These are phyloP conservation scores for Leptinotarsa defecta DNA, from an alignment of 1,140 invertebrate species.

Conservation along the genomic window DNA sequence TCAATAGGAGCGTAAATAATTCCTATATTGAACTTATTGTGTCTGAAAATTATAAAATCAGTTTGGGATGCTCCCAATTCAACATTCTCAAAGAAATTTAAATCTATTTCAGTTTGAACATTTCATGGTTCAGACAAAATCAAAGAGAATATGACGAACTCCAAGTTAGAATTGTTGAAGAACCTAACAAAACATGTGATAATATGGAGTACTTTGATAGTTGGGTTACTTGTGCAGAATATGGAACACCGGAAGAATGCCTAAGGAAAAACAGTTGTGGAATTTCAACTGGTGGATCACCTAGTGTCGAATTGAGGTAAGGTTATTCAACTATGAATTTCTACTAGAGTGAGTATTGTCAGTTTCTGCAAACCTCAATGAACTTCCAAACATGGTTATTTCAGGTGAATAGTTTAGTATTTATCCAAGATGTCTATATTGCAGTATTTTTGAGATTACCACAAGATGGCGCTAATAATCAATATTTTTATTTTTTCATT, in stretches of 20 bases:
- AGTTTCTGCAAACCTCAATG: too few relatives aligned
- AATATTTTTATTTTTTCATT: too few relatives aligned
- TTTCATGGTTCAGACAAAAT: slow-evolving; percentile 60
- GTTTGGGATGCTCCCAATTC: too few relatives aligned
- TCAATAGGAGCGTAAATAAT: too few relatives aligned
- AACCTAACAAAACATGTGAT: slow-evolving; percentile 50
- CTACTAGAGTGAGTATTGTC: neutral
- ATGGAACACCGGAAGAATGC: slow-evolving; percentile 58
- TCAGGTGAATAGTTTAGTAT: too few relatives aligned
- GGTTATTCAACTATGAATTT: slow-evolving; percentile 11
- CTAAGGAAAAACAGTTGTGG: slow-evolving; percentile 59
- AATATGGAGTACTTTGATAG: slow-evolving; percentile 47
- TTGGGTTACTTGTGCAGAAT: slow-evolving; percentile 59
- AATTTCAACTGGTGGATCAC: slow-evolving; percentile 58
- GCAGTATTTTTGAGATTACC: too few relatives aligned
- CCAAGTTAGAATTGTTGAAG: slow-evolving; percentile 56
- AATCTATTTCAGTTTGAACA: slow-evolving; percentile 53
- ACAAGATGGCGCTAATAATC: too few relatives aligned
- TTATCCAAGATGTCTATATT: too few relatives aligned
- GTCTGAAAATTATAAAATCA: too few relatives aligned
- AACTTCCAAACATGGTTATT: too few relatives aligned
- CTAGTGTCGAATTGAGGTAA: slow-evolving; percentile 47
- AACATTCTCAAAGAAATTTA: neutral
- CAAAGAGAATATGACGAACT: slow-evolving; percentile 55
- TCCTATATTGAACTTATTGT: too few relatives aligned